These are phyloP conservation scores for Sebastes matsubarae DNA, from an alignment of 2,797 vertebrate genomes.

Conservation along the genomic window DNA sequence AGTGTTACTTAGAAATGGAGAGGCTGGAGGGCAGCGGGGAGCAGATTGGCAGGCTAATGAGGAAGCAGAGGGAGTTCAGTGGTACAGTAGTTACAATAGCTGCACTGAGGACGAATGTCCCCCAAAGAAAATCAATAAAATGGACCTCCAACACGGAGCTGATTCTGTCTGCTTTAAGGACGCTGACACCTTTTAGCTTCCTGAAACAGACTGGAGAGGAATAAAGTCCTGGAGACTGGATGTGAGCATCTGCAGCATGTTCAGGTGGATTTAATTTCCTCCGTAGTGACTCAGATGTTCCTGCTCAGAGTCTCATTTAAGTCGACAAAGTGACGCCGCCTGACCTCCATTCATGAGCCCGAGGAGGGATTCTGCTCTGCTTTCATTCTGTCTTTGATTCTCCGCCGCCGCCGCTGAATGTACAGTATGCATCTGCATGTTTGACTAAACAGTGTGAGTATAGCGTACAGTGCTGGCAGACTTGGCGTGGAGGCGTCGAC, in stretches of 20 bases:
- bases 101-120: neutral
- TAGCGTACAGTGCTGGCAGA: slow-evolving; percentile 10
- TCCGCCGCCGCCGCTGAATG: neutral
- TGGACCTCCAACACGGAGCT: neutral
- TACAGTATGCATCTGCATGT: slow-evolving; percentile 38
- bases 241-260: neutral
- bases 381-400: slow-evolving; percentile 45
- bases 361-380: slow-evolving; percentile 9
- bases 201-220: neutral
- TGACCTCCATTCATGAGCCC: slow-evolving; percentile 5
- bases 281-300: neutral
- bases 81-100: neutral
- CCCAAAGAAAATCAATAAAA: neutral
- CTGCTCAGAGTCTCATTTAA: slow-evolving; percentile 23
- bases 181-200: neutral
- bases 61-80: neutral
- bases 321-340: slow-evolving; percentile 13
- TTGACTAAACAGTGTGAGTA: slow-evolving; percentile 22
- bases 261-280: neutral
- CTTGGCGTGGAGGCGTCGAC: slow-evolving; percentile 1
- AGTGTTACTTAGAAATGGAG: neutral
- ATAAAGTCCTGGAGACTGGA: neutral
- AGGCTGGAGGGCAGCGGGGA: neutral
- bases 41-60: neutral
- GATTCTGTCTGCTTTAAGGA: no score